phyloP scores from a whole-genome alignment of 1,140 invertebrate species.

The Diuraphis noxia region DNA sequence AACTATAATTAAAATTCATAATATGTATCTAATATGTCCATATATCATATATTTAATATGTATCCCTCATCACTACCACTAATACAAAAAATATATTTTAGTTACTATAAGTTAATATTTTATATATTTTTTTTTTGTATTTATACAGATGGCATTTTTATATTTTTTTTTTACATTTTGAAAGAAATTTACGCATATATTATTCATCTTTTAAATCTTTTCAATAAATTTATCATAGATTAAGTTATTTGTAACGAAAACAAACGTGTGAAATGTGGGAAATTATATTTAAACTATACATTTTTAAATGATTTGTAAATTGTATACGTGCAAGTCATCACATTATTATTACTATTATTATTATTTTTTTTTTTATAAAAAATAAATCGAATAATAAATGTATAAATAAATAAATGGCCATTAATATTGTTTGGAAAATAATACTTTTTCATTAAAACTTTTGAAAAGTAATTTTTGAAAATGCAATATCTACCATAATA shows the following conservation, averaged over 20 bases:
- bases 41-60: too few species aligned
- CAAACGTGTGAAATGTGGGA: background rate
- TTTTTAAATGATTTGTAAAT: background rate
- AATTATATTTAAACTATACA: background rate
- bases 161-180: background rate
- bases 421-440: background rate
- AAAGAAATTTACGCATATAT: background rate
- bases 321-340: too few species aligned
- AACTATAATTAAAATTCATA: too few species aligned
- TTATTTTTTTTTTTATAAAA: too few species aligned
- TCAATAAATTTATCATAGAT: background rate
- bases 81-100: background rate
- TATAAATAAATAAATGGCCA: background rate
- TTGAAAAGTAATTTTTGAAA: background rate
- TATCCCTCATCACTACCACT: background rate
- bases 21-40: too few species aligned
- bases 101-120: too few species aligned
- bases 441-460: background rate
- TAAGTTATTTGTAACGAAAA: background rate
- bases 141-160: too few species aligned
- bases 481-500: too few species aligned
- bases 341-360: too few species aligned
- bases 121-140: too few species aligned
- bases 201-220: background rate
- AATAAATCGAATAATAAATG: background rate